These are phyloP conservation scores for Hemichromis elongatus DNA, from an alignment of 2,113 vertebrate species.

Conservation along the genomic window DNA sequence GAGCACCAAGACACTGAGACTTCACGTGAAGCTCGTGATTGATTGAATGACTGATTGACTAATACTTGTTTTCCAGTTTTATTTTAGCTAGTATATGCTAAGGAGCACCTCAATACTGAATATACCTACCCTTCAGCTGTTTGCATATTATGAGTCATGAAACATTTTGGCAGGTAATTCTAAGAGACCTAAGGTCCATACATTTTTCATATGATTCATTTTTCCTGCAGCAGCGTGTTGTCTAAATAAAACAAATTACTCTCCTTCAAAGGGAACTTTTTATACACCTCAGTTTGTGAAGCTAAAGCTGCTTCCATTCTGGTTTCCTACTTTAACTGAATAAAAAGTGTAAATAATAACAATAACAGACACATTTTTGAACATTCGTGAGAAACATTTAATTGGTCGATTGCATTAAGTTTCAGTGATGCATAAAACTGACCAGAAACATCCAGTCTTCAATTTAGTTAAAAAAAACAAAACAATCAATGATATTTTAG, in stretches of 20 bases:
- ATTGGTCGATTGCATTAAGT: neutral
- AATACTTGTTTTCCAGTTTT: conserved; percentile 24
- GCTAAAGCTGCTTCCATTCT: neutral
- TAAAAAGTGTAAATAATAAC: neutral
- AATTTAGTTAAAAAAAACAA: neutral
- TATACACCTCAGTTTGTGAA: neutral
- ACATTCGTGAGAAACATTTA: neutral
- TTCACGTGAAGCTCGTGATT: neutral
- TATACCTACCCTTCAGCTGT: conserved; percentile 55
- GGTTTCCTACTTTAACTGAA: neutral
- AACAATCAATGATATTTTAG: neutral
- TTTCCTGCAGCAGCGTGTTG: conserved; percentile 47
- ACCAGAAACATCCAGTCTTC: neutral
- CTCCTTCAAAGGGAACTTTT: conserved; percentile 21
- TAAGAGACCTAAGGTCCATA: conserved; percentile 59
- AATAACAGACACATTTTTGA: neutral
- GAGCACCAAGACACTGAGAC: neutral
- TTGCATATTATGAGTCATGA: conserved; percentile 70
- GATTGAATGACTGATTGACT: neutral
- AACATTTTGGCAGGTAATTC: conserved; percentile 75
- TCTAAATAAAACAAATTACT: conserved; percentile 68
- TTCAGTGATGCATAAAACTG: neutral
- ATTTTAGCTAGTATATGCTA: conserved; percentile 33
- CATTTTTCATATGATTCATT: conserved; percentile 71
- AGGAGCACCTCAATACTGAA: neutral